Base-by-base conservation (phyloP, 2,113 vertebrate species). In the Sylvietta virens region DNA sequence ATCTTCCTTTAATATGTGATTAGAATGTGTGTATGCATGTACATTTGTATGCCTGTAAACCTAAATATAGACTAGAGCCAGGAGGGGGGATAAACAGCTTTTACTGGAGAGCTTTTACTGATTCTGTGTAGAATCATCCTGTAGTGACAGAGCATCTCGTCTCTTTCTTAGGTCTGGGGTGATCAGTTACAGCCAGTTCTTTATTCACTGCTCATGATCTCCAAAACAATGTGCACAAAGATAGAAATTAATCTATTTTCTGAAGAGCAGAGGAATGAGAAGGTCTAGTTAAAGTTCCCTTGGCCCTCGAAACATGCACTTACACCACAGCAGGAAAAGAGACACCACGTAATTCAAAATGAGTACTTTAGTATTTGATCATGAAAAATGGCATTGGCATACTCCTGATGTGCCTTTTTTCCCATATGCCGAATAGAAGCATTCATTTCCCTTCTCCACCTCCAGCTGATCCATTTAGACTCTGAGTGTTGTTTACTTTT, bases 381-480 rank as follows among this genome's bases (percentile, higher is more conserved):
- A 1, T 81, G 70, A 84, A 81, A 82, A 94, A 84, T 60, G 58
- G 79, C 66, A 86, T 62, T 84, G 73, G 69, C 83, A 74, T 31
- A 19, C 58, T 85, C 40, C 37, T 0, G 0, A 15, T 94, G 51
- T 53, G 58, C 17, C 47, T 93, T 86, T 70, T 84, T 78, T 72
- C 15, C 48, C 22, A 2, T 56, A 6, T 64, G n/a, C 71, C 4
- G 0, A 67, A 44, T 17, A 71, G 66, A 82, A 93, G 19, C 35
- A 31, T 90, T 90, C 13, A 9, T 88, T 94, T 95, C 67, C 44
- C 28, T 78, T 88, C 56, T 19, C 28, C 30, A 30, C 86, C 58
- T 94, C 83, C 91, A 91, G 44, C 61, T 84, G 85, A 92, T 91
- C 67, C 37, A 40, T 93, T 96, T 89, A 94, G 51, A 69, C 57